A percentile compares a stretch with the other conserved stretches of the same genome.
These are phyloP conservation scores for Sardina pilchardus DNA, from an alignment of 2,113 vertebrate genomes.

Conservation along the genomic window DNA sequence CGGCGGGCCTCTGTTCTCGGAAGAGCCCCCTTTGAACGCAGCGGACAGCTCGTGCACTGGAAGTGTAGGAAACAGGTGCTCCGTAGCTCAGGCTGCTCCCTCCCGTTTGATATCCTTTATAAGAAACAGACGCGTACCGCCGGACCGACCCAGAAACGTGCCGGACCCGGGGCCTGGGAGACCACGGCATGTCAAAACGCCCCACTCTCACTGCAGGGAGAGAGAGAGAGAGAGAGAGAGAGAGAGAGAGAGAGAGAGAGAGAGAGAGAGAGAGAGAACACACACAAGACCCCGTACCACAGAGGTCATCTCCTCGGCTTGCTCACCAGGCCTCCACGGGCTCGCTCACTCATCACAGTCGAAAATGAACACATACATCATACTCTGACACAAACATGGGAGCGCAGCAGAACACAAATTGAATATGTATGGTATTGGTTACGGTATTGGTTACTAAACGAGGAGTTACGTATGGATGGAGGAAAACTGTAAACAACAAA, in stretches of 20 bases:
- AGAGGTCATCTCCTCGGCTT: background rate
- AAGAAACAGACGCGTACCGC: conserved; percentile 71
- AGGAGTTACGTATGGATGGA: background rate
- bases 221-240: conserved; percentile 5
- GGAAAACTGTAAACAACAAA: background rate
- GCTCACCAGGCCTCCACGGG: background rate
- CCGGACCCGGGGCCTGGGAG: conserved; percentile 49
- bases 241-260: background rate
- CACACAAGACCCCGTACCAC: background rate
- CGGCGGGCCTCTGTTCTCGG: conserved; percentile 50
- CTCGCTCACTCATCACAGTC: background rate
- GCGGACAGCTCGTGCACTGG: conserved; percentile 64
- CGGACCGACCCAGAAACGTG: conserved; percentile 67
- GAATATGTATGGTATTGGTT: conserved; percentile 10
- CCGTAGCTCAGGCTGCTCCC: conserved; percentile 62
- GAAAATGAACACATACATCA: conserved; percentile 4
- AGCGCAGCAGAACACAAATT: background rate
- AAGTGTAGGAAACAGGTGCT: conserved; percentile 79
- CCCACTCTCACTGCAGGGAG: background rate
- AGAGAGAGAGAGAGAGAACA: background rate
- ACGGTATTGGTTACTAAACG: background rate
- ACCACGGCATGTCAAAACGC: conserved; percentile 55
- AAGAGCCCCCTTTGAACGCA: conserved; percentile 65
- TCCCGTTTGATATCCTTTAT: conserved; percentile 74
- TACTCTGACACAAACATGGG: background rate